Evolutionary conservation across 2,113 vertebrate species (phyloP).

Genomic region (Oncorhynchus keta): DNA sequence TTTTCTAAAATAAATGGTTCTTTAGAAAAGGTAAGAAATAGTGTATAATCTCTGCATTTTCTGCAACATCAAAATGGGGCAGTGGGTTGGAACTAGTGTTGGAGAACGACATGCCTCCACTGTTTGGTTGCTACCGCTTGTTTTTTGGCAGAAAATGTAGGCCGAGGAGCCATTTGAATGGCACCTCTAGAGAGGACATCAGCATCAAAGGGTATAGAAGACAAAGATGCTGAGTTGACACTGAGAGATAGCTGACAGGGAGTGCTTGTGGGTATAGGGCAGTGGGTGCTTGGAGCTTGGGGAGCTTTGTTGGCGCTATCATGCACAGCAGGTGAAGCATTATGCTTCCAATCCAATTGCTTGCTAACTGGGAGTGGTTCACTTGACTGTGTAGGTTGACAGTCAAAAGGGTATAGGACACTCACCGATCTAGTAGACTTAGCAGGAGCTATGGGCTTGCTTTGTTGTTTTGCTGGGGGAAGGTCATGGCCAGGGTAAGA

Average conservation of each 20-base stretch:
- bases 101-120: conserved; percentile 85
- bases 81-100: conserved; percentile 68
- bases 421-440: conserved; percentile 77
- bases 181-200: conserved; percentile 72
- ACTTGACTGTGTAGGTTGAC: conserved; percentile 41
- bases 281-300: conserved; percentile 44
- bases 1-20: no score
- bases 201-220: conserved; percentile 69
- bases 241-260: conserved; percentile 42
- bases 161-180: conserved; percentile 85
- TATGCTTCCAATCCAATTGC: conserved; percentile 62
- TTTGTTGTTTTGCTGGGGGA: conserved; percentile 46
- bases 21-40: no score
- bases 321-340: conserved; percentile 55
- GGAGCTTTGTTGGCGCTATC: conserved; percentile 50
- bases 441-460: conserved; percentile 46
- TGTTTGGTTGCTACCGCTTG: conserved; percentile 81
- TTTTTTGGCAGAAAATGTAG: conserved; percentile 96
- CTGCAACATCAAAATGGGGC: conserved; percentile 23
- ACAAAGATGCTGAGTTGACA: conserved; percentile 61
- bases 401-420: conserved; percentile 56
- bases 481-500: conserved; percentile 39
- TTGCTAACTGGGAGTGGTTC: conserved; percentile 57
- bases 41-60: no score
- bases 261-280: conserved; percentile 29